Evolutionary conservation across 2,113 vertebrate genomes (phyloP).

Genomic region (Corydoras sp.): DNA sequence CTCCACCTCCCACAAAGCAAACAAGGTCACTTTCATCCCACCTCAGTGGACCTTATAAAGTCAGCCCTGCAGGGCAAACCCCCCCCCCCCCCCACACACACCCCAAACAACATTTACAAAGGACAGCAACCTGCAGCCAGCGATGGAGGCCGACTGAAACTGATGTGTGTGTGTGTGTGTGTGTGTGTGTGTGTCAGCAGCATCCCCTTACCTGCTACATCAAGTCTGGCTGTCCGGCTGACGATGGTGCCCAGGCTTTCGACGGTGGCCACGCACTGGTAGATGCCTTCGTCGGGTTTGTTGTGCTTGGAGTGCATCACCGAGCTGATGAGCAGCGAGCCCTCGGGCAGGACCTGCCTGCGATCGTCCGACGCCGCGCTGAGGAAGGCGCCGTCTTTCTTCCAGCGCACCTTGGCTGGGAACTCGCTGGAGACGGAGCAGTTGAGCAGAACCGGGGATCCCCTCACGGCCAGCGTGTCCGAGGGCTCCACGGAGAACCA

Average conservation of each 20-base stretch:
- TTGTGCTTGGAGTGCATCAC: slow-evolving; percentile 97
- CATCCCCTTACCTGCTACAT: slow-evolving; percentile 75
- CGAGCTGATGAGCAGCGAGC: slow-evolving; percentile 78
- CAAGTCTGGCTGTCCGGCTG: slow-evolving; percentile 85
- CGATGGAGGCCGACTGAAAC: background rate
- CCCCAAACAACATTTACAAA: slow-evolving; percentile 41
- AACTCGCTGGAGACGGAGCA: slow-evolving; percentile 80
- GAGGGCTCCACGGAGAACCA: slow-evolving; percentile 85
- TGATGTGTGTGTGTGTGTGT: too few relatives aligned
- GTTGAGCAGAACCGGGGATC: slow-evolving; percentile 78
- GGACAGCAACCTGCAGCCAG: slow-evolving; percentile 12
- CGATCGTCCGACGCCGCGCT: slow-evolving; percentile 77
- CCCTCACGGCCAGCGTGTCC: slow-evolving; percentile 76
- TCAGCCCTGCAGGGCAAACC: slow-evolving; percentile 22
- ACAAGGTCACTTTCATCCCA: slow-evolving; percentile 54
- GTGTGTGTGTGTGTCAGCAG: too few relatives aligned
- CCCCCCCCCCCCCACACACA: background rate
- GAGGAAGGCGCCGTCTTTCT: slow-evolving; percentile 88
- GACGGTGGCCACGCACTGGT: slow-evolving; percentile 91
- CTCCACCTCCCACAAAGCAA: slow-evolving; percentile 44
- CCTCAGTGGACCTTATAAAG: slow-evolving; percentile 26
- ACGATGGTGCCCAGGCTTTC: slow-evolving; percentile 89
- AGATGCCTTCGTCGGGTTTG: slow-evolving; percentile 91
- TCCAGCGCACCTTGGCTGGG: slow-evolving; percentile 83
- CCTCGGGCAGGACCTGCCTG: slow-evolving; percentile 80